Conservation (phyloP, 2,113 vertebrate genomes). For the Hydrolagus affinis region DNA sequence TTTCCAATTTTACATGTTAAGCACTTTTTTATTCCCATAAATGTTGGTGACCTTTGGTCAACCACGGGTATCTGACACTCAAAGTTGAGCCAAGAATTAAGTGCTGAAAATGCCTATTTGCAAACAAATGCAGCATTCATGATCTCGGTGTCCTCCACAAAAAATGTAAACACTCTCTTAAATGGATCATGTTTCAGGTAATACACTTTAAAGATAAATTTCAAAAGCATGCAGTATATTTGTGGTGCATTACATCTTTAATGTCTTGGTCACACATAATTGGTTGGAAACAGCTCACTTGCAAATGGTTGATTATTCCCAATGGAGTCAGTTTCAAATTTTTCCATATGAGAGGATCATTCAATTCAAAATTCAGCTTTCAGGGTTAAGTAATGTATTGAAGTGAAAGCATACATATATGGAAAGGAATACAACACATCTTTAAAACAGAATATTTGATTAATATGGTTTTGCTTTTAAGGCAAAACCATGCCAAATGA, state of each 20-base stretch:
- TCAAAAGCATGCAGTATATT: not conserved
- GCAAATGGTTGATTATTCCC: too few relatives aligned
- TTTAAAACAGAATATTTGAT: not conserved
- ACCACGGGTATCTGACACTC: not conserved
- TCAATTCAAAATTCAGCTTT: not conserved
- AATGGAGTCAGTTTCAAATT: not conserved
- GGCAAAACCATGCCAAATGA: not conserved
- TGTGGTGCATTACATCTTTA: not conserved
- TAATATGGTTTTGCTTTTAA: not conserved
- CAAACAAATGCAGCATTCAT: not conserved
- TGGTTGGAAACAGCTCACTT: not conserved
- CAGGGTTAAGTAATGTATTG: not conserved
- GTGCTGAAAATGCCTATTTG: not conserved
- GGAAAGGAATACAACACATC: not conserved
- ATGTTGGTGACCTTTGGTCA: not conserved
- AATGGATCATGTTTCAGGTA: not conserved
- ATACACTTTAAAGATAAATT: slow-evolving; percentile 1
- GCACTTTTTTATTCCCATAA: not conserved
- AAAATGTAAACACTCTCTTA: not conserved
- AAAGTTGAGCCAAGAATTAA: not conserved
- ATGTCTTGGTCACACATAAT: not conserved
- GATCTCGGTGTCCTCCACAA: not conserved
- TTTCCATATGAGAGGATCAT: not conserved
- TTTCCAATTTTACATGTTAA: too few relatives aligned
- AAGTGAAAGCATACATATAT: not conserved